Evolutionary conservation across 2,888 invertebrate genomes (phyloP), one percentile per base, ranked within the genome.

Genomic region (Epinotia demarniana): DNA sequence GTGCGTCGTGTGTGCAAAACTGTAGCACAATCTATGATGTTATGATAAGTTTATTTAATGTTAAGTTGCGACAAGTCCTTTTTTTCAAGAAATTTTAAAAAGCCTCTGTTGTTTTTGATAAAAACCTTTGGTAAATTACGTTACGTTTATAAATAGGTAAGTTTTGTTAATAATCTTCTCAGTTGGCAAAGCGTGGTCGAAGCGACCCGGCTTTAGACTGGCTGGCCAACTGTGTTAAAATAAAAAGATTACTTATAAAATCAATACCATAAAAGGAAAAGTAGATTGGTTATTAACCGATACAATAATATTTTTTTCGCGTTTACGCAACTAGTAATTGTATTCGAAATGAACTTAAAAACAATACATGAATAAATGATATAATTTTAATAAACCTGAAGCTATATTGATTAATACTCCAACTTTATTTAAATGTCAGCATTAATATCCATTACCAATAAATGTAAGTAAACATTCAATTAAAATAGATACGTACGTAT

Each of bases 11-110:
- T 39, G 11, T 57, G 57, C n/a, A 53, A n/a, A 66, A 27, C 53
- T 53, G 23, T 55, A 27, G 27, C 64, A n/a, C 27, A 63, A 18
- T 16, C 18, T 63, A 63, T 63, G 19, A n/a, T 9, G 61, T 63
- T 3, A 19, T 0, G 18, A 5, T 19, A 18, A 12, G 5, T 18
- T 43, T 62, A 11, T 13, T 13, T 43, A 43, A 43, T 0, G 46
- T 12, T 46, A 5, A 4, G 16, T 16, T 49, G 49, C 5, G 13
- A 12, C 49, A 49, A 49, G 6, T 13, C 3, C 13, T 46, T 46
- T 46, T 13, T 33, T 8, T 33, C 8, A 33, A 33, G 6, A 33
- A 33, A 33, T 33, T 33, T 33, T 6, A 33, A 33, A 33, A 33
- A 33, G 33, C 6, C 33, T 33, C 33, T 1, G 8, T 33, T 6